Evolutionary conservation across 2,888 invertebrate species (phyloP), one percentile per base, ranked within the genome.

Genomic region (Perdita meconis): DNA sequence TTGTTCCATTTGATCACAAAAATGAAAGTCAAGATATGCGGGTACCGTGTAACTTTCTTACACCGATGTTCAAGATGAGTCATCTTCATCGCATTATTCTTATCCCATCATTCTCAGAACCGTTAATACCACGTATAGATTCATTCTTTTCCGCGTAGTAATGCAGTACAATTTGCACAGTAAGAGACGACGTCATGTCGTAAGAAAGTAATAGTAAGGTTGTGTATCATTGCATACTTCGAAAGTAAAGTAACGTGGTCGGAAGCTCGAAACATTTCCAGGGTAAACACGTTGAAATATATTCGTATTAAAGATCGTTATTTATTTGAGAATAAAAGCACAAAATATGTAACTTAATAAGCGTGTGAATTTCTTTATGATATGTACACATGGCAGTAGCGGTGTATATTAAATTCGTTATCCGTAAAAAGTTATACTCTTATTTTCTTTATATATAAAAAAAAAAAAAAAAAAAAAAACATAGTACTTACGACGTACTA

Each of bases 21-120:
- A 13, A 60, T 36, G 13, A 42, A 59, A 22, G 30, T 13, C 6
- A 72, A 70, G 42, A 64, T n/a, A n/a, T 53, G 22, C 44, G 78
- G 71, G 59, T 63, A 16, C 50, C 24, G 0, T 10, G 19, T 34
- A 26, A 66, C 53, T 53, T 50, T 12, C 50, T 51, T 81, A 78
- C 61, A 57, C n/a, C 40, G 57, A 36, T 81, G 69, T 19, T 24
- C 3, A 12, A 22, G 64, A 76, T 84, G 84, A 84, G 71, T 78
- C 84, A 84, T 60, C 16, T 30, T 59, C 36, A 30, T 67, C 69
- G 19, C 57, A 47, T 61, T 38, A 60, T 13, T n/a, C 16, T 63
- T 69, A 61, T 74, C 61, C 73, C 64, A 56, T 36, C 24, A 26
- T 82, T 84, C 84, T 59, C 8, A 53, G 84, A 84, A 84, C 51